Base-by-base conservation (phyloP, 1,140 invertebrate genomes). In the Drosophila quadrilineata region DNA sequence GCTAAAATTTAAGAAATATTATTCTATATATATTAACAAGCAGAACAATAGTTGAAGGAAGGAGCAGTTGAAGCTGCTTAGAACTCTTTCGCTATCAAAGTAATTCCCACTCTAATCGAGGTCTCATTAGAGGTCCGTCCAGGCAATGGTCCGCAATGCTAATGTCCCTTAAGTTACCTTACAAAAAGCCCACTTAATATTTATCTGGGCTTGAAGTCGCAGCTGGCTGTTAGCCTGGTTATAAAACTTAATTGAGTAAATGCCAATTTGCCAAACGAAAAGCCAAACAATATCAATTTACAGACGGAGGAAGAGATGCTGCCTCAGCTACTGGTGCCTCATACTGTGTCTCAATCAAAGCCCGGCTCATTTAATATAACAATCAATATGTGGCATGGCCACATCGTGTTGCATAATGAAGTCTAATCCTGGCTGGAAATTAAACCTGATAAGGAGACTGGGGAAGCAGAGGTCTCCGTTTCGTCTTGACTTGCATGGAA, bases 361-460 rank as follows among this genome's bases (percentile, higher is more conserved):
- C 79, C 60, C 71, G 68, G 73, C 77, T 82, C 77, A 82, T 82
- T 82, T 73, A 73, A 66, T 70, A 67, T 57, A 84, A 76, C 73
- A 82, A 82, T 82, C 77, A 84, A 82, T 84, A 82, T 76, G 70
- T n/a, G 38, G 24, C n/a, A n/a, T n/a, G 53, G 28, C 19, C 67
- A 38, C 40, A 65, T 52, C 54, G 62, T 52, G 40, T 64, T 66
- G 60, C 62, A 70, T 85, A 85, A 85, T 85, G 74, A 85, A 85
- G 79, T 71, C 79, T 85, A 85, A 85, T 85, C 79, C 79, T 35
- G n/a, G n/a, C n/a, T n/a, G n/a, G n/a, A n/a, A 77, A 57, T 68
- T 84, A 84, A 85, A 56, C 52, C 76, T 50, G 16, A 21, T 14
- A 16, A 10, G 24, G 28, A 26, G 9, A 9, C 2, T 10, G 26